phyloP scores from a whole-genome alignment of 2,888 invertebrate species.

The Thelaira solivaga region DNA sequence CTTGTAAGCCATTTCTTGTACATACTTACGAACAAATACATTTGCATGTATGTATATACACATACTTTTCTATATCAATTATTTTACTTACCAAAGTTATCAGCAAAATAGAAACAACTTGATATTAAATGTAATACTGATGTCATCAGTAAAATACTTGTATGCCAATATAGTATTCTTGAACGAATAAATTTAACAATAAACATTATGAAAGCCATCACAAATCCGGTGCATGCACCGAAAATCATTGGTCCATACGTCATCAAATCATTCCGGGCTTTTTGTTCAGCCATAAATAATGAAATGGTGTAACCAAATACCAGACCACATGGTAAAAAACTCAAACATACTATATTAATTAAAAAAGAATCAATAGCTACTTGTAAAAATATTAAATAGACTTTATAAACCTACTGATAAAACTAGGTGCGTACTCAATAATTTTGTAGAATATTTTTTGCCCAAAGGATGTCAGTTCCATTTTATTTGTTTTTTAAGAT shows the following conservation, averaged over 20 bases:
- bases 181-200: slow-evolving; percentile 68
- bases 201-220: slow-evolving; percentile 67
- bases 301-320: slow-evolving; percentile 73
- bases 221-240: slow-evolving; percentile 67
- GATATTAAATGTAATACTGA: slow-evolving; percentile 69
- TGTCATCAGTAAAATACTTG: slow-evolving; percentile 67
- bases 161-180: slow-evolving; percentile 72
- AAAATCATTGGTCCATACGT: slow-evolving; percentile 73
- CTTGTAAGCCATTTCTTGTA: no score
- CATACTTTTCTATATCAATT: no score
- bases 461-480: slow-evolving; percentile 68
- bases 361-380: slow-evolving; percentile 40
- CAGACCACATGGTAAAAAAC: slow-evolving; percentile 72
- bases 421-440: slow-evolving; percentile 70
- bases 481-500: neutral
- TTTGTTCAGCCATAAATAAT: slow-evolving; percentile 70
- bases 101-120: slow-evolving; percentile 74
- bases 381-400: neutral
- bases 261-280: slow-evolving; percentile 62
- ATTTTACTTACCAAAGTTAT: slow-evolving; percentile 70
- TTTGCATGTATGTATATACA: no score
- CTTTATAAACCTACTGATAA: slow-evolving; percentile 67
- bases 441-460: slow-evolving; percentile 67
- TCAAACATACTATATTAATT: slow-evolving; percentile 68
- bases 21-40: no score